Conservation (phyloP, 2,888 invertebrate genomes). For the Agrotis puta region DNA sequence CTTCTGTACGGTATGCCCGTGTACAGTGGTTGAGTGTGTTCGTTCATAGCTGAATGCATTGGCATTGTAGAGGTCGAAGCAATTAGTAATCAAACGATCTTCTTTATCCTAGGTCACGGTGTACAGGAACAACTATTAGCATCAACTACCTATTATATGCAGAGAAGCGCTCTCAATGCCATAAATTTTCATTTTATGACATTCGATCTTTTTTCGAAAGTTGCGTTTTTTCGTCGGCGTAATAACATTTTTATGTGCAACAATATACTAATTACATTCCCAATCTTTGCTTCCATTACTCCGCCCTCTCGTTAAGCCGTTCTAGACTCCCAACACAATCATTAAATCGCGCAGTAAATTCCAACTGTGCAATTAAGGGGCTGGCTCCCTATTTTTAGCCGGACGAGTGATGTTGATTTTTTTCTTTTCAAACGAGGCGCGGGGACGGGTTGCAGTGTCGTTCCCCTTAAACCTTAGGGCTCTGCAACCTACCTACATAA, state of each 20-base stretch:
- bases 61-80: conserved; percentile 34
- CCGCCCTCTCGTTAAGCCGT: conserved; percentile 71
- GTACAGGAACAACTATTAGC: conserved; percentile 44
- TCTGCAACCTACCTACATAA: conserved; percentile 56
- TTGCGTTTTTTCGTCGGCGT: conserved; percentile 56
- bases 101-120: conserved; percentile 37
- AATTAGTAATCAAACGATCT: conserved; percentile 43
- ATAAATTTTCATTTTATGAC: conserved; percentile 61
- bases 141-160: conserved; percentile 18
- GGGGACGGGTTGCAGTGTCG: conserved; percentile 75
- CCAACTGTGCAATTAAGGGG: conserved; percentile 86
- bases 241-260: conserved; percentile 66
- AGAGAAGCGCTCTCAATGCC: conserved; percentile 19
- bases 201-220: conserved; percentile 42
- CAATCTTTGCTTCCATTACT: conserved; percentile 72
- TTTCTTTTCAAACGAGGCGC: conserved; percentile 73
- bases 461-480: conserved; percentile 74
- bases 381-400: conserved; percentile 86
- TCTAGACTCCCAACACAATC: conserved; percentile 71
- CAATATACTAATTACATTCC: conserved; percentile 75
- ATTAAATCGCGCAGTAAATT: conserved; percentile 87
- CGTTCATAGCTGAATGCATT: conserved; percentile 22
- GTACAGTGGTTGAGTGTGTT: neutral
- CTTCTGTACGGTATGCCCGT: conserved; percentile 5
- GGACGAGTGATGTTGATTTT: conserved; percentile 74